These are phyloP conservation scores for Microcebus griseorufus DNA, from an alignment of 2,113 vertebrate genomes.

Conservation along the genomic window DNA sequence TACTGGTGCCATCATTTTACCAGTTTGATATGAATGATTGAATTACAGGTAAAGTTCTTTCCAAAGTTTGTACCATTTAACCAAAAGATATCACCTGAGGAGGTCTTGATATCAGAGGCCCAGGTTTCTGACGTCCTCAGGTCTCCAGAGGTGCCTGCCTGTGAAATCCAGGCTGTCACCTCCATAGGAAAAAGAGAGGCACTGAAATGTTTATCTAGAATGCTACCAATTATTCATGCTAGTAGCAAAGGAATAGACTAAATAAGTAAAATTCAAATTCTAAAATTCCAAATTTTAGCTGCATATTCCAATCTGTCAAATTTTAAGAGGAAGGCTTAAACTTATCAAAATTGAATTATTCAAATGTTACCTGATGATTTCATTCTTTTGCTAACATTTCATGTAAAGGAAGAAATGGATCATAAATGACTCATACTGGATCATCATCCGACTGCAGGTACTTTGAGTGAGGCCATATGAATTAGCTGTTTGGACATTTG, in stretches of 20 bases:
- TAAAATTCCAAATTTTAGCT: constrained; percentile 32
- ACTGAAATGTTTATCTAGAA: not conserved
- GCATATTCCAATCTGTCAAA: not conserved
- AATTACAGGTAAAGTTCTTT: constrained; percentile 14
- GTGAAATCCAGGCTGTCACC: not conserved
- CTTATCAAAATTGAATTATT: not conserved
- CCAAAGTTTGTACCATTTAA: not conserved
- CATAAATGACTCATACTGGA: not conserved
- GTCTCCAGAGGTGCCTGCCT: not conserved
- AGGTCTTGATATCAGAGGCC: not conserved
- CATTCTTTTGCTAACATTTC: constrained; percentile 27
- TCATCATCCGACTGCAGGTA: not conserved
- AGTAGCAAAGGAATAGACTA: not conserved
- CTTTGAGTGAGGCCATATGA: not conserved
- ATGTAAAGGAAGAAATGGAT: not conserved
- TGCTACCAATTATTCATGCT: not conserved
- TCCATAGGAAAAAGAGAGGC: not conserved
- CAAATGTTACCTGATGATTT: constrained; percentile 6
- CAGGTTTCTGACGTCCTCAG: not conserved
- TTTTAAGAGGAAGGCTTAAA: not conserved
- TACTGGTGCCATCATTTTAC: not conserved
- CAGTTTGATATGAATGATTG: not conserved
- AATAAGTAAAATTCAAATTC: constrained; percentile 24
- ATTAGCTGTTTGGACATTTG: not conserved
- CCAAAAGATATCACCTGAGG: not conserved